phyloP scores from a whole-genome alignment of 2,113 vertebrate species.

The Rattus norvegicus region DNA sequence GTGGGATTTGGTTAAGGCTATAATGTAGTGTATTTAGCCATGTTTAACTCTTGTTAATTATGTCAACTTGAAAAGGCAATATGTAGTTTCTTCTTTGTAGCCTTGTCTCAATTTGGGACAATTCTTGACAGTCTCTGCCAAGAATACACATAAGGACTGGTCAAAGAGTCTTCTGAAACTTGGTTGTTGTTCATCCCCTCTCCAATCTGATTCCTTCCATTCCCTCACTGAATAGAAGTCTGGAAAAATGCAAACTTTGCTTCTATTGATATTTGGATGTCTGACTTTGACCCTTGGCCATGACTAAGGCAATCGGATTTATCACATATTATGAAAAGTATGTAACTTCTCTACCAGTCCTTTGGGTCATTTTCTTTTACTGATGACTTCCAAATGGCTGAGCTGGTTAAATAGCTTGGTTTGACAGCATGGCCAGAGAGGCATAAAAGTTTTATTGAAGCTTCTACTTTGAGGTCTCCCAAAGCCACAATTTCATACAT shows the following conservation, averaged over 20 bases:
- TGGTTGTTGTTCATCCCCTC: background rate
- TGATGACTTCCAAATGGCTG: conserved; percentile 56
- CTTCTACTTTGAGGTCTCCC: conserved; percentile 10
- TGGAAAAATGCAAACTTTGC: background rate
- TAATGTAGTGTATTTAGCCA: background rate
- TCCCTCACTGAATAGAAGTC: background rate
- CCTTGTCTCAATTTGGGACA: background rate
- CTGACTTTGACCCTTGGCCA: conserved; percentile 17
- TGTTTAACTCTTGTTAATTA: background rate
- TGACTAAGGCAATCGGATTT: background rate
- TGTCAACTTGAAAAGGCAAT: background rate
- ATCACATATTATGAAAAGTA: background rate
- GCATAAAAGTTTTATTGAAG: conserved; percentile 16
- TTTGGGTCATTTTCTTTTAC: background rate
- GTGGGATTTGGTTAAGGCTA: background rate
- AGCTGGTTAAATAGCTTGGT: conserved; percentile 30
- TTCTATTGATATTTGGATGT: background rate
- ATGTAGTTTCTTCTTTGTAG: background rate
- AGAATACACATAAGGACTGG: background rate
- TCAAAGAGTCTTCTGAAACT: background rate
- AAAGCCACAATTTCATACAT: conserved; percentile 24
- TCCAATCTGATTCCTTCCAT: background rate
- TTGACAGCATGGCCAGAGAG: conserved; percentile 21
- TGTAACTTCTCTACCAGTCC: conserved; percentile 19
- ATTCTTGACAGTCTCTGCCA: background rate